Conservation (phyloP, 2,113 vertebrate species). For the Cebus imitator region DNA sequence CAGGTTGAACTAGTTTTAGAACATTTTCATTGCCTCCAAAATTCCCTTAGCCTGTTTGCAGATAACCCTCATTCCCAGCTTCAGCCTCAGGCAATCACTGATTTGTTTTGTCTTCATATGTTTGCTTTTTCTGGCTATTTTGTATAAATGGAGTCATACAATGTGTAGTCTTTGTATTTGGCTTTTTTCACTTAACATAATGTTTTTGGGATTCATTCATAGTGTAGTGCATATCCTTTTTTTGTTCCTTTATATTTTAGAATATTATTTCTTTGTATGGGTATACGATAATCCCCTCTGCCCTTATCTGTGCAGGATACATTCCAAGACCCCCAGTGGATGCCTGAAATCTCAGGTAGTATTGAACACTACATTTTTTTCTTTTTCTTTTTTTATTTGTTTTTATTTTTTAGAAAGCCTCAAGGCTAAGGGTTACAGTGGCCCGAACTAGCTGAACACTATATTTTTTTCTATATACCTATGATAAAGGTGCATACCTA, state of each 20-base stretch:
- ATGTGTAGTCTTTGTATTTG: neutral
- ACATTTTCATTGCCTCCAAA: neutral
- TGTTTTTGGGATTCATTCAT: neutral
- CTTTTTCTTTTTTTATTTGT: no score
- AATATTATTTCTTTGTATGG: neutral
- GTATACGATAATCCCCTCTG: neutral
- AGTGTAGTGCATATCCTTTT: neutral
- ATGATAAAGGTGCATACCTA: neutral
- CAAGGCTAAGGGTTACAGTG: no score
- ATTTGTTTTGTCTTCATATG: neutral
- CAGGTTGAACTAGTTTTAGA: neutral
- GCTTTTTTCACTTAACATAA: neutral
- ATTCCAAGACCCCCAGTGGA: neutral
- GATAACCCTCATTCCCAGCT: neutral
- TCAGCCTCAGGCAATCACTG: neutral
- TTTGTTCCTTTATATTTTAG: constrained; percentile 32
- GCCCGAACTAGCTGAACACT: neutral
- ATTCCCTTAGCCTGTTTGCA: neutral
- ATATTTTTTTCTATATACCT: neutral
- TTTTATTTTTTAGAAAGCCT: no score
- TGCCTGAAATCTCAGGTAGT: neutral
- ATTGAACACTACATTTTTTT: neutral
- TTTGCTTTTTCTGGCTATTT: neutral
- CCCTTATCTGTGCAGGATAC: neutral
- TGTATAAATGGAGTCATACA: neutral